phyloP scores from a whole-genome alignment of 2,797 vertebrate genomes.

The Poeciliopsis paucimaculata region DNA sequence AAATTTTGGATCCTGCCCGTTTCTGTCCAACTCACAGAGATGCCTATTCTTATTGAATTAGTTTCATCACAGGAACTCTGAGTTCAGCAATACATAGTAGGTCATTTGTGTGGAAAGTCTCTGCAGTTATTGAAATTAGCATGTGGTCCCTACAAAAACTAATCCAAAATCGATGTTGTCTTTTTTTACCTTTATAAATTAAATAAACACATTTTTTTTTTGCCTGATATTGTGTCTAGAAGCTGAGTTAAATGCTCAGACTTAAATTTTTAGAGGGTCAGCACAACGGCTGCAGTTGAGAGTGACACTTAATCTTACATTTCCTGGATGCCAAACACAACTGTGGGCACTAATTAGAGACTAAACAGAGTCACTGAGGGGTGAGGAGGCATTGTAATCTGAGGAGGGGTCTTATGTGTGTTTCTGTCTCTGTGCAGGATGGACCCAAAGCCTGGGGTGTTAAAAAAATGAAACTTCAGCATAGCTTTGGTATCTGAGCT shows the following conservation, averaged over 20 bases:
- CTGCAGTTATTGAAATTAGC: too few species aligned
- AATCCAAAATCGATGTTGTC: too few species aligned
- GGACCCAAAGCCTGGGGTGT: slow-evolving; percentile 39
- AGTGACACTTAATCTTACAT: slow-evolving; percentile 64
- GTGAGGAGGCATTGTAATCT: slow-evolving; percentile 52
- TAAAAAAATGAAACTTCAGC: slow-evolving; percentile 45
- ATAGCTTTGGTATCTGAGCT: slow-evolving; percentile 42
- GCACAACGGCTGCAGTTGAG: slow-evolving; percentile 54
- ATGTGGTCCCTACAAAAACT: too few species aligned
- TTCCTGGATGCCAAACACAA: slow-evolving; percentile 63
- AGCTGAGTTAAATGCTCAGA: slow-evolving; percentile 51
- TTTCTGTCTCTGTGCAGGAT: slow-evolving; percentile 38
- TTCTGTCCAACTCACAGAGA: too few species aligned
- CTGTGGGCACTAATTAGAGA: slow-evolving; percentile 76
- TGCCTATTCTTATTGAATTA: too few species aligned
- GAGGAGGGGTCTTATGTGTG: slow-evolving; percentile 60
- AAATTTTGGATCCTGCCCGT: too few species aligned
- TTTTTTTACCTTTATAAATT: background rate
- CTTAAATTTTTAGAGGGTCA: slow-evolving; percentile 46
- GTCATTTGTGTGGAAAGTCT: too few species aligned
- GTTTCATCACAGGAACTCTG: too few species aligned
- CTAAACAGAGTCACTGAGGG: slow-evolving; percentile 59
- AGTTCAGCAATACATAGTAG: too few species aligned
- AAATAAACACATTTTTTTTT: slow-evolving; percentile 26
- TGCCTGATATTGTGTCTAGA: slow-evolving; percentile 60